Evolutionary conservation across 2,113 vertebrate species (phyloP).

Genomic region (Dolichallabes microphthalmus): DNA sequence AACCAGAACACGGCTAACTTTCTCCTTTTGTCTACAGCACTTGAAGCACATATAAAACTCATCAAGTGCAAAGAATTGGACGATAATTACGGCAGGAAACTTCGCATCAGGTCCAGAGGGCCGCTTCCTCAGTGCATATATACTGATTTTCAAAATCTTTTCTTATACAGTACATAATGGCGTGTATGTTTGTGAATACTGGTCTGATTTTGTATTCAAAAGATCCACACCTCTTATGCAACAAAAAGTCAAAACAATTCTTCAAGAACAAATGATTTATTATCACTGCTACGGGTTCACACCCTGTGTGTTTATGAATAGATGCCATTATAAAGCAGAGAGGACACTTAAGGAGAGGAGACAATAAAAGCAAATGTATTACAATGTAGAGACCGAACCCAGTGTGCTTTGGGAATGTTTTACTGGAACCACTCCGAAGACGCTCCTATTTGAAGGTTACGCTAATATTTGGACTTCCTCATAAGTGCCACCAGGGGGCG

Average conservation of each 20-base stretch:
- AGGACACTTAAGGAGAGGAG: neutral
- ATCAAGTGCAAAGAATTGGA: neutral
- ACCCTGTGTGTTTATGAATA: neutral
- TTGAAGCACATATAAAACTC: neutral
- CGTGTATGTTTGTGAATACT: neutral
- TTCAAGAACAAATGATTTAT: neutral
- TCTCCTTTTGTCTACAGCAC: neutral
- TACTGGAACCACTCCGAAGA: neutral
- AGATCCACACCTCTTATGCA: neutral
- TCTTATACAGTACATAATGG: neutral
- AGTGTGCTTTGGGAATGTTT: neutral
- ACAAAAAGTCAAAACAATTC: neutral
- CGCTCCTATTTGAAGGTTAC: neutral
- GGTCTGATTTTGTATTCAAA: neutral
- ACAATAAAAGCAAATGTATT: too few relatives aligned
- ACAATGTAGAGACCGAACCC: neutral
- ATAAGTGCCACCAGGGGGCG: neutral
- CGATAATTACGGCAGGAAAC: neutral
- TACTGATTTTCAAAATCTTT: neutral
- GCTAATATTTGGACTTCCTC: neutral
- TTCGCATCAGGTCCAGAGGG: neutral
- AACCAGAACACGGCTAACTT: neutral
- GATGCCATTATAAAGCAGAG: neutral
- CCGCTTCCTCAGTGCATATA: neutral
- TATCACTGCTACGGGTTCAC: neutral